A percentile compares a stretch with the other conserved stretches of the same genome.
These are phyloP conservation scores for Falco naumanni DNA, from an alignment of 2,797 vertebrate genomes.

Conservation along the genomic window DNA sequence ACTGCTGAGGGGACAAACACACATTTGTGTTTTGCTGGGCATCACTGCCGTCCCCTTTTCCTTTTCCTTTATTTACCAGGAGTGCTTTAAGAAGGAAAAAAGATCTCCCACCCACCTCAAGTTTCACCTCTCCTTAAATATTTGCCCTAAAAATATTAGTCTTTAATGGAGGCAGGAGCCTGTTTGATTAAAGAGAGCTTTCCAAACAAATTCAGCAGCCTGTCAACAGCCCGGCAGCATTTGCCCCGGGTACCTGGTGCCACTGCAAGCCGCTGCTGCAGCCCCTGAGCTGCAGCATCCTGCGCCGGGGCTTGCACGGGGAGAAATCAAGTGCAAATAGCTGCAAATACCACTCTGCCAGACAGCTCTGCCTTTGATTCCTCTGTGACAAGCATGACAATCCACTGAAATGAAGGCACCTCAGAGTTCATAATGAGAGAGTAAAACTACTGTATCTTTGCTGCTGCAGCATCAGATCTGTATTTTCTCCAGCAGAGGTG, in stretches of 20 bases:
- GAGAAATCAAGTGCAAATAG: background rate
- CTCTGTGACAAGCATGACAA: background rate
- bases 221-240: background rate
- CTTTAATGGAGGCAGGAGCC: background rate
- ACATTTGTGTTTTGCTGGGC: background rate
- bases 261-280: background rate
- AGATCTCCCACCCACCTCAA: background rate
- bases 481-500: background rate
- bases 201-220: background rate
- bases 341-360: background rate
- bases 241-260: background rate
- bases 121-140: background rate
- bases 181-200: background rate
- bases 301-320: background rate
- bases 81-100: background rate
- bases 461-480: background rate
- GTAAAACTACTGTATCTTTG: background rate
- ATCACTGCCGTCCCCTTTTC: background rate
- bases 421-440: background rate
- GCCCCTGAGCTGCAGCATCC: background rate
- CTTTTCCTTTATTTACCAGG: background rate
- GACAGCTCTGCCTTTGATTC: background rate
- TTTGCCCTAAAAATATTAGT: background rate
- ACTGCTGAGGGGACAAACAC: background rate
- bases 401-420: background rate